These are phyloP conservation scores for Bombus balteatus DNA, from an alignment of 1,140 invertebrate genomes.

Conservation along the genomic window DNA sequence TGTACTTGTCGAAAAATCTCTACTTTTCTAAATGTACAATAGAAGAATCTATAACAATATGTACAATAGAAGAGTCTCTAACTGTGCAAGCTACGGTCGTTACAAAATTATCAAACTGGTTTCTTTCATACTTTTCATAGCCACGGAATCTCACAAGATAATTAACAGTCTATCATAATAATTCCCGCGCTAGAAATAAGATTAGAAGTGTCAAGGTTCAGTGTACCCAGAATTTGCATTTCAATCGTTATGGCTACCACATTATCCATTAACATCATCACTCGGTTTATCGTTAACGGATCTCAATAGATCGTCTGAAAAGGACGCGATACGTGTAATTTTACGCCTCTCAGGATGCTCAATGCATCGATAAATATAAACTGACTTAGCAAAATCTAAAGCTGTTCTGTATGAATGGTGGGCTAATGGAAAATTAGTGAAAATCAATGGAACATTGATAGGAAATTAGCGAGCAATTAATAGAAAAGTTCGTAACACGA, in stretches of 20 bases:
- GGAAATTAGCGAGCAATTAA: not conserved
- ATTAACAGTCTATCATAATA: not conserved
- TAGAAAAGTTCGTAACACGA: not conserved
- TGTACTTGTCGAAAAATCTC: no score
- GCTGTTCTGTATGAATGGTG: no score
- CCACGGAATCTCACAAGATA: not conserved
- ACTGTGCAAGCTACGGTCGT: no score
- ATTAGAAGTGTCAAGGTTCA: not conserved
- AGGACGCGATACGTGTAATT: not conserved
- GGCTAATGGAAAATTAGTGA: no score
- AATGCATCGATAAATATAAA: not conserved
- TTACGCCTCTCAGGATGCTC: not conserved
- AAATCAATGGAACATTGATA: no score
- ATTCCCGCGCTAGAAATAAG: not conserved
- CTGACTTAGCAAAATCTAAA: no score
- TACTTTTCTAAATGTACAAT: no score
- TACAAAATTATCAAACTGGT: not conserved
- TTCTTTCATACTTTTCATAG: no score
- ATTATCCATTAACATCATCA: not conserved
- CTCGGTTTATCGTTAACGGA: conserved; percentile 8
- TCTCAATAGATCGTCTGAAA: not conserved
- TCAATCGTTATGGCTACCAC: not conserved
- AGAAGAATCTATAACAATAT: no score
- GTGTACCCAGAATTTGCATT: conserved; percentile 8
- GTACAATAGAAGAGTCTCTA: no score